Conservation (phyloP, 2,797 vertebrate genomes). For the Acanthornis magna region DNA sequence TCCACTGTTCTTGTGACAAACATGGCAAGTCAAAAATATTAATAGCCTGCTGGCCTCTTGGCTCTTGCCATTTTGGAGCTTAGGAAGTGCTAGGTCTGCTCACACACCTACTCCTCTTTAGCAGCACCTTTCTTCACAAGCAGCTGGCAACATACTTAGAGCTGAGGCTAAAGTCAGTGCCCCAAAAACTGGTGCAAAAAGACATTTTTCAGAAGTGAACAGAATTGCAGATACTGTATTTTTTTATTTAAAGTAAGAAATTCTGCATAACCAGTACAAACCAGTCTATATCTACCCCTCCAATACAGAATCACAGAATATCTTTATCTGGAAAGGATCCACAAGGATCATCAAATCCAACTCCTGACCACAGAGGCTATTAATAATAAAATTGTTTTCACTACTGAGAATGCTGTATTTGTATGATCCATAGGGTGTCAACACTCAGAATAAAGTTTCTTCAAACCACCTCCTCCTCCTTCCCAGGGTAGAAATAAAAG, state of each 20-base stretch:
- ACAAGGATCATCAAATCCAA: background rate
- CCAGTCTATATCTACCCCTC: background rate
- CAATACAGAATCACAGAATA: background rate
- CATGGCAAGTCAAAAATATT: conserved; percentile 16
- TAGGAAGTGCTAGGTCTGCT: background rate
- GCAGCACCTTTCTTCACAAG: background rate
- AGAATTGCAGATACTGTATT: background rate
- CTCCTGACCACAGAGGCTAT: background rate
- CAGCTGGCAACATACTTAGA: background rate
- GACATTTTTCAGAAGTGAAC: background rate
- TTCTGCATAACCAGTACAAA: background rate
- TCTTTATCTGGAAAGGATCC: background rate
- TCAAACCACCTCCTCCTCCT: background rate
- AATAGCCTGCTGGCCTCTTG: background rate
- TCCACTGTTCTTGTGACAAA: conserved; percentile 21
- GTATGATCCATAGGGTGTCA: background rate
- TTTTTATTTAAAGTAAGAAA: background rate
- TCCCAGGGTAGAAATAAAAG: background rate
- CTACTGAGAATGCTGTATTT: background rate
- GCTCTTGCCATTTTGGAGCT: background rate
- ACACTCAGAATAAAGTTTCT: background rate
- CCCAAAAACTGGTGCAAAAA: background rate
- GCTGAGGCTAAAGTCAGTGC: background rate
- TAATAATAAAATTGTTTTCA: background rate
- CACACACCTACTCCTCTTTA: background rate